Base-by-base conservation (phyloP, 2,888 invertebrate genomes). In the Teleogryllus oceanicus region DNA sequence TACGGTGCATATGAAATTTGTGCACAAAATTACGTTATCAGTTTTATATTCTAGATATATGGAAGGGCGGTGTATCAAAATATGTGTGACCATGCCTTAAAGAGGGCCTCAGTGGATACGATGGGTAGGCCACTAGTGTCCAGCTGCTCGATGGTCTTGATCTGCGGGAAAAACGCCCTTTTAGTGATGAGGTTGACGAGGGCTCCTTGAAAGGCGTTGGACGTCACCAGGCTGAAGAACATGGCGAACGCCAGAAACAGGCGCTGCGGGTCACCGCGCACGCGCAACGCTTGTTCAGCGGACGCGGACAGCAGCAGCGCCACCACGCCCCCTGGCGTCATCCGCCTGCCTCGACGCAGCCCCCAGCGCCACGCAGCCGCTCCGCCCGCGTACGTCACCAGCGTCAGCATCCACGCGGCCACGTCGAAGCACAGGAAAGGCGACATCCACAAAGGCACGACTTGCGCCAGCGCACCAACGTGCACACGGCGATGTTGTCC, bases 401-500 rank as follows among this genome's bases (percentile, higher is more conserved):
- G 13, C 13, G n/a, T 4, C n/a, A 62, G n/a, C 62, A 62, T 11
- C 62, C 62, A 62, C 62, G 62, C n/a, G 16, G 62, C 13, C 62
- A 13, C 13, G n/a, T 62, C 62, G 62, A 62, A 62, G 62, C 62
- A 62, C 62, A 62, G 62, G 62, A 62, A 62, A 1, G 62, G 62
- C 5, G 62, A 62, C n/a, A 62, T 18, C 62, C 62, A 62, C 13
- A 62, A 16, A 3, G 62, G 62, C 13, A 62, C 62, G 3, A 8
- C 16, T 2, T 8, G 13, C 13, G 62, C 62, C 4, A 13, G 62
- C 13, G 62, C n/a, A 62, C 62, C n/a, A 62, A 8, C 16, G 62
- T 62, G 62, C 62, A 62, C n/a, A 62, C 8, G 62, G 62, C 62
- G 62, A 62, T 62, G 62, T 62, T 62, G 62, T 62, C 62, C n/a